Evolutionary conservation across 1,140 invertebrate genomes (phyloP).

Genomic region (Pristionchus pacificus): DNA sequence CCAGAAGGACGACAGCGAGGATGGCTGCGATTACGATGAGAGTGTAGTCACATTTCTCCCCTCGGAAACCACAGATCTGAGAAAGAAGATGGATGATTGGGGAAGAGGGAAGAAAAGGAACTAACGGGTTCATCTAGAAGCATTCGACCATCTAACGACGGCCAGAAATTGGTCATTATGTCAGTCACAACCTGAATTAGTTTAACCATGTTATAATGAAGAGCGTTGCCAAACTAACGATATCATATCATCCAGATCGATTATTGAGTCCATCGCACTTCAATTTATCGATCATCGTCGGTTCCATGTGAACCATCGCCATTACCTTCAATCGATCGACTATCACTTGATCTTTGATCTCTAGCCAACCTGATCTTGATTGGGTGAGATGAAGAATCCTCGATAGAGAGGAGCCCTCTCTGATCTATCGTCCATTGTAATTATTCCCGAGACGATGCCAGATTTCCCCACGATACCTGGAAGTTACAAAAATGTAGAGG

Average conservation of each 20-base stretch:
- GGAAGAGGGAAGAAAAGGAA: too few relatives aligned
- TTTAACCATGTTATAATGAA: background rate
- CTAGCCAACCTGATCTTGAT: conserved; percentile 45
- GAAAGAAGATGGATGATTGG: too few relatives aligned
- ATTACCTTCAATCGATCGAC: conserved; percentile 45
- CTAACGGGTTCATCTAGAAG: conserved; percentile 33
- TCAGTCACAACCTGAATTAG: conserved; percentile 48
- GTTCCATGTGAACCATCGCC: conserved; percentile 52
- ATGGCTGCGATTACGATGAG: conserved; percentile 42
- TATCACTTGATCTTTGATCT: background rate
- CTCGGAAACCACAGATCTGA: conserved; percentile 49
- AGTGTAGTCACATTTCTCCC: conserved; percentile 53
- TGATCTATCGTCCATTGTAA: conserved; percentile 53
- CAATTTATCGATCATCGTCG: conserved; percentile 34
- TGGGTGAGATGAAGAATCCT: conserved; percentile 54
- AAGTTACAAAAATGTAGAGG: background rate
- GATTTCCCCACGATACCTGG: conserved; percentile 41
- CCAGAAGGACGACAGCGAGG: conserved; percentile 39
- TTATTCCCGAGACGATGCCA: conserved; percentile 42
- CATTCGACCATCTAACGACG: conserved; percentile 44
- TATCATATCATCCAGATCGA: conserved; percentile 50
- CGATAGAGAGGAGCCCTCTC: conserved; percentile 50
- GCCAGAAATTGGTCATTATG: conserved; percentile 55
- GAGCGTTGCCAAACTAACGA: conserved; percentile 35
- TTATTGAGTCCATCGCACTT: conserved; percentile 52